Evolutionary conservation across 1,140 invertebrate genomes (phyloP), one percentile per base, ranked within the genome.

Genomic region (Drosophila rhopaloa): DNA sequence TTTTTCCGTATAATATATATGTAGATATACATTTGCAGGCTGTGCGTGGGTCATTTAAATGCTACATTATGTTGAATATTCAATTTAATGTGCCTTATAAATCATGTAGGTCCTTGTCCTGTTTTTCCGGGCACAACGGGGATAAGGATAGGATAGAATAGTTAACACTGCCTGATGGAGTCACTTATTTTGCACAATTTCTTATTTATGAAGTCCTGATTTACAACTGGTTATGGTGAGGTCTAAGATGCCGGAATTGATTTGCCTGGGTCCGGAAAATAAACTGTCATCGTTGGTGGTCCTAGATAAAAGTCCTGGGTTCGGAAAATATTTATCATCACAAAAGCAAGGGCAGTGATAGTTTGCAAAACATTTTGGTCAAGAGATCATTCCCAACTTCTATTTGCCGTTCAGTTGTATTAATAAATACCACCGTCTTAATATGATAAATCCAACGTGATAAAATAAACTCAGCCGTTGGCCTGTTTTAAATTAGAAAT

Each of bases 1-100:
- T 19, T 27, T 10, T 61, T 10, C 43, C 54, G 10, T 19, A 38
- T 63, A 48, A 27, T 40, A 29, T 47, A 6, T 32, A 32, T 32
- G 29, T 32, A 32, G 6, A 40, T 35, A 55, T 44, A 58, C 43
- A 43, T 40, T 19, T 71, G 54, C 56, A n/a, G 43, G 51, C 37
- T 77, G 61, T 76, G 77, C 81, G 62, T 78, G 77, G 81, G 70
- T 81, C 82, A 86, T 86, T 86, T 86, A 88, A 86, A 86, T 82
- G 83, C 79, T 79, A 86, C 82, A 86, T 86, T 86, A 86, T 82
- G 83, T 86, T 86, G 83, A 86, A 86, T 88, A 86, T 86, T 86
- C 82, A 86, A 86, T 86, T 83, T 88, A 86, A 86, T 88, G 83
- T 88, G 71, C 53, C 83, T 88, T 83, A 89, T 88, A 88, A 88